Evolutionary conservation across 2,113 vertebrate species (phyloP).

Genomic region (Ceratotherium simum): DNA sequence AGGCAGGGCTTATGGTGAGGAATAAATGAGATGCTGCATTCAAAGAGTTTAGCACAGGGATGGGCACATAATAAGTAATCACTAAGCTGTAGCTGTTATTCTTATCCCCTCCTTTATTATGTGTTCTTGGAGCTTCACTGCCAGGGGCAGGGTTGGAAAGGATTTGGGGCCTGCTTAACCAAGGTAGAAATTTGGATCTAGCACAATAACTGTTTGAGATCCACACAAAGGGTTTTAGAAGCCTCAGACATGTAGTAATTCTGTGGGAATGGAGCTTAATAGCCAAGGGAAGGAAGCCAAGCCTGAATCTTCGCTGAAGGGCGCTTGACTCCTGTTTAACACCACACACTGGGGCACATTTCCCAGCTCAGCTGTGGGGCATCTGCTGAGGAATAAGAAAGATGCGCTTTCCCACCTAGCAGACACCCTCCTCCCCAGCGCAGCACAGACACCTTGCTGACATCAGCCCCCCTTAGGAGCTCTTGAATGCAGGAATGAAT

Average conservation of each 20-base stretch:
- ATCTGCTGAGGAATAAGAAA: background rate
- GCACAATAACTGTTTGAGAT: slow-evolving; percentile 58
- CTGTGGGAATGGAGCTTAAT: slow-evolving; percentile 70
- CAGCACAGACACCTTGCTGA: background rate
- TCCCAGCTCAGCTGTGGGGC: background rate
- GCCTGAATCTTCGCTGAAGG: slow-evolving; percentile 28
- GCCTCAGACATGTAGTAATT: slow-evolving; percentile 72
- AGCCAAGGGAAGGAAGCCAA: slow-evolving; percentile 68
- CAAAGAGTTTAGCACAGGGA: background rate
- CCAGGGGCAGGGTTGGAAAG: slow-evolving; percentile 10
- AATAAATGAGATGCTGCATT: background rate
- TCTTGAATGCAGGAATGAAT: background rate
- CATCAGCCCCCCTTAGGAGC: background rate
- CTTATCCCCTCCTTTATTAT: background rate
- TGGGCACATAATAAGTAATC: background rate
- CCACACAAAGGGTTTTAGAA: slow-evolving; percentile 73
- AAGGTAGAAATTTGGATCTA: slow-evolving; percentile 56
- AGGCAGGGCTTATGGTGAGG: background rate
- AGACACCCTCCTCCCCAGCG: background rate
- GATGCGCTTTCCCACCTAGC: background rate
- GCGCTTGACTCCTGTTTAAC: background rate
- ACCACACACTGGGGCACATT: background rate
- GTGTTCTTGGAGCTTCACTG: slow-evolving; percentile 27
- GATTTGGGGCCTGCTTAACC: slow-evolving; percentile 60
- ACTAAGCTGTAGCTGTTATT: background rate